Evolutionary conservation across 2,113 vertebrate species (phyloP), one percentile per base, ranked within the genome.

Genomic region (Parotia lawesii): DNA sequence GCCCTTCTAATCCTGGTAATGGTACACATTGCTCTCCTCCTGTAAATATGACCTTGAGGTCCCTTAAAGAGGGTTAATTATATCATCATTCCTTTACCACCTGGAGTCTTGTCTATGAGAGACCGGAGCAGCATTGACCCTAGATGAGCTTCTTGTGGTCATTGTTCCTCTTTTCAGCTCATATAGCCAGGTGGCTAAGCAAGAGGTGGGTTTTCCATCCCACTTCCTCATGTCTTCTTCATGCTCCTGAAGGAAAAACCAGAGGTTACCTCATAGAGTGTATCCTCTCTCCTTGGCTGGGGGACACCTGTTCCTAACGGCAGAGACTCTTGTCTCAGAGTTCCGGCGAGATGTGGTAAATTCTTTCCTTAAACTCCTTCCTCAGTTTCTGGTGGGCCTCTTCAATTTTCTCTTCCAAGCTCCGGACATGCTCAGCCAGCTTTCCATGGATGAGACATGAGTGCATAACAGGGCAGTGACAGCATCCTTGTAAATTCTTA

Each of bases 61-160:
- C 16, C 33, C 13, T 37, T 53, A 66, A 71, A 44, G 21, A 82
- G 16, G 8, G 20, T 60, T 3, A 0, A 10, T 35, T 27, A 44
- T 11, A 71, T 51, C 20, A 70, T 44, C 25, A 51, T 37, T 51
- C 25, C 10, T 37, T 44, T 71, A 71, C 37, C 31, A 31, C 10
- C 8, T 24, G 16, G 25, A 61, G 21, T 19, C 25, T 44, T 51
- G 66, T 44, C 45, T 51, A 44, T 1, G 1, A 61, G 66, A 61
- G 16, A 61, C 12, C 0, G 0, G 33, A 51, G 31, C 16, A 82
- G 25, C 1, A 0, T 5, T 61, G 47, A 61, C 5, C 16, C 20
- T 31, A 61, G 45, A 42, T 25, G 8, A 71, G 12, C 6, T 51
- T 37, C 56, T 16, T 37, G 45, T 2, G 4, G 31, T 65, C 4